Evolutionary conservation across 2,797 vertebrate genomes (phyloP).

Genomic region (Premnoplex brunnescens): DNA sequence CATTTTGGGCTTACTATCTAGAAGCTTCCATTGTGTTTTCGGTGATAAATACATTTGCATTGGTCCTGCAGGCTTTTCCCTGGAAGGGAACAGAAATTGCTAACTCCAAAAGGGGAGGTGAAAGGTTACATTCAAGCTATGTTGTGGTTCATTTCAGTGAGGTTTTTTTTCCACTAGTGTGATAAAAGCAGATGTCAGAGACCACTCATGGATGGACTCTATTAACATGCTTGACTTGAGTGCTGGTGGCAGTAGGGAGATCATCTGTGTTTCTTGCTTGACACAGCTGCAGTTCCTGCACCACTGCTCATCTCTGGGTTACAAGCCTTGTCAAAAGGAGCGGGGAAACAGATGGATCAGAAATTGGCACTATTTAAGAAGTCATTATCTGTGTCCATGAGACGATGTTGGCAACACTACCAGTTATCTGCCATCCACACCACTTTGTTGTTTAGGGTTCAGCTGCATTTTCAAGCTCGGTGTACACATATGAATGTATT

Average conservation of each 20-base stretch:
- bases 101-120: background rate
- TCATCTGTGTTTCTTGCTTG: background rate
- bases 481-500: background rate
- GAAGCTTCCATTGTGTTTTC: background rate
- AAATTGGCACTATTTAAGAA: background rate
- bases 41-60: background rate
- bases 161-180: background rate
- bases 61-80: background rate
- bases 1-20: background rate
- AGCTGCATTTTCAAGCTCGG: background rate
- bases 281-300: background rate
- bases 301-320: background rate
- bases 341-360: background rate
- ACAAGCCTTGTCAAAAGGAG: background rate
- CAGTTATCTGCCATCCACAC: background rate
- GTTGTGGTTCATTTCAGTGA: background rate
- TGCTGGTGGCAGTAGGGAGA: background rate
- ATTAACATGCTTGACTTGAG: fast-evolving
- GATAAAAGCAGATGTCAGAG: background rate
- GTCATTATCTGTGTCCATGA: background rate
- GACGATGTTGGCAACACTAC: background rate
- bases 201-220: background rate
- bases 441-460: background rate
- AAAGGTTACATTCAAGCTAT: background rate
- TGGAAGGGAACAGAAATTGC: background rate